Evolutionary conservation across 2,888 invertebrate genomes (phyloP).

Genomic region (Gerosis bhagava): DNA sequence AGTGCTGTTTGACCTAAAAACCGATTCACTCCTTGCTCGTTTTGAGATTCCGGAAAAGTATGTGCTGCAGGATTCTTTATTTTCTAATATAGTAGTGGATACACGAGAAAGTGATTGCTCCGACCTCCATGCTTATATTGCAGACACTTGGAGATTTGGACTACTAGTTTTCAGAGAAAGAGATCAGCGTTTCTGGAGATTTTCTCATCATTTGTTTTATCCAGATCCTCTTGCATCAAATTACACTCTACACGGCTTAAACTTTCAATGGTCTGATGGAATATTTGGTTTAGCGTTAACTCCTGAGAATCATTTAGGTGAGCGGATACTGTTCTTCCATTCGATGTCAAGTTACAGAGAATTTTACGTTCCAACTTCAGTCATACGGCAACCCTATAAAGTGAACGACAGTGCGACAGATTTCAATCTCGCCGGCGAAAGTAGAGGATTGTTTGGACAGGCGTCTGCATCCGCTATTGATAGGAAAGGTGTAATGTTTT

Average conservation of each 20-base stretch:
- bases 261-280: constrained; percentile 93
- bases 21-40: constrained; percentile 83
- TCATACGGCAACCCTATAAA: constrained; percentile 82
- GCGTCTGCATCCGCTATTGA: constrained; percentile 89
- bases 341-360: constrained; percentile 92
- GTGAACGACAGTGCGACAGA: constrained; percentile 56
- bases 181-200: constrained; percentile 84
- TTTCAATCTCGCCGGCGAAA: constrained; percentile 65
- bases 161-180: constrained; percentile 83
- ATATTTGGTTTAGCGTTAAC: constrained; percentile 89
- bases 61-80: constrained; percentile 85
- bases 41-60: constrained; percentile 85
- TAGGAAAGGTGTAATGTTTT: constrained; percentile 88
- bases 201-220: constrained; percentile 85
- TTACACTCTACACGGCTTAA: constrained; percentile 88
- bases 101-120: constrained; percentile 82
- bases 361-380: constrained; percentile 86
- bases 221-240: constrained; percentile 89
- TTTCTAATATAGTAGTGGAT: constrained; percentile 86
- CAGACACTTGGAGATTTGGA: constrained; percentile 88
- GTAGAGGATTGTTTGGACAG: constrained; percentile 85
- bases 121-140: constrained; percentile 85
- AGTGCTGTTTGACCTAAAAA: constrained; percentile 86
- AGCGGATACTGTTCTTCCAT: constrained; percentile 89
- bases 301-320: constrained; percentile 72